phyloP scores from a whole-genome alignment of 64 coral and sea anemone genomes.

The Montipora cactus region DNA sequence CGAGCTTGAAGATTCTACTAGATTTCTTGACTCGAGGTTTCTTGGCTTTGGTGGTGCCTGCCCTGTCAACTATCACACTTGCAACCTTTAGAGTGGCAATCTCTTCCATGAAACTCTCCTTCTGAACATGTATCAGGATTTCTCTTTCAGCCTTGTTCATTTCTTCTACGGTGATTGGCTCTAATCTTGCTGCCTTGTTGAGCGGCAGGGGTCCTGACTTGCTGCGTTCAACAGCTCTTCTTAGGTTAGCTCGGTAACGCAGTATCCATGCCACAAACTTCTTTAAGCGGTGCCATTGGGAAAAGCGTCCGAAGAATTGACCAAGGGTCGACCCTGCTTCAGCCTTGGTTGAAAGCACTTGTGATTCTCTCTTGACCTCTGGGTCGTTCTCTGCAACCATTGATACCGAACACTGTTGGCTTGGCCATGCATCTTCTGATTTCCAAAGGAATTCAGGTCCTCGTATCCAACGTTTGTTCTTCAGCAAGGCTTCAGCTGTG shows the following conservation, averaged over 20 bases:
- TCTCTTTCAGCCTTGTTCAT: constrained; percentile 19
- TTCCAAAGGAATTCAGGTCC: no score
- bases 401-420: no score
- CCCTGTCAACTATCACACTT: not conserved
- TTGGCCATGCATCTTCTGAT: no score
- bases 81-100: not conserved
- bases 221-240: no score
- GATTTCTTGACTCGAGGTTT: constrained; percentile 22
- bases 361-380: no score
- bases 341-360: not conserved
- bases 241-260: no score
- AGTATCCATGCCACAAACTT: no score
- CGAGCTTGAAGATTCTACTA: constrained; percentile 43
- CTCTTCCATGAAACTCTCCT: not conserved
- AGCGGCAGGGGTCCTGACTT: no score
- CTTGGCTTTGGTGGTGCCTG: not conserved
- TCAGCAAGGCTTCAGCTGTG: no score
- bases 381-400: no score
- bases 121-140: not conserved
- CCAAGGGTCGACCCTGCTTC: not conserved
- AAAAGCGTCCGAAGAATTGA: constrained; percentile 10
- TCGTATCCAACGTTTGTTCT: no score
- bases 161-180: constrained; percentile 13
- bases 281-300: not conserved
- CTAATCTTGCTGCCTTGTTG: not conserved